Evolutionary conservation across 2,888 invertebrate species (phyloP), one percentile per base, ranked within the genome.

Genomic region (Dexiosoma caninum): DNA sequence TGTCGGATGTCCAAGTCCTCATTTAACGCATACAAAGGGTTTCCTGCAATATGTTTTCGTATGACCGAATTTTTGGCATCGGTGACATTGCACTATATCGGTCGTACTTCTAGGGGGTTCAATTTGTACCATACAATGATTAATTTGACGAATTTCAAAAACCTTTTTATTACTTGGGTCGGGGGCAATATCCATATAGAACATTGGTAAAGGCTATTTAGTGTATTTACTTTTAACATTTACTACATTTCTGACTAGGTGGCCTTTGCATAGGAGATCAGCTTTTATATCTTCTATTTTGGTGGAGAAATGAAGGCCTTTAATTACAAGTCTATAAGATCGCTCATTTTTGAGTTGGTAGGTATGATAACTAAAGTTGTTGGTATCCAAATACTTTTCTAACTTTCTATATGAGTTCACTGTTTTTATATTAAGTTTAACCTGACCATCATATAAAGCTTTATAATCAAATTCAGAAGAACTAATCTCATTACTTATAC

Each of bases 351-450:
- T 67, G 2, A 59, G n/a, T n/a, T n/a, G n/a, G n/a, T n/a, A n/a
- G n/a, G 67, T 76, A 19, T 76, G 67, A 69, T 69, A 76, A 51
- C 32, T 57, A 16, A 69, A 53, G 37, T 62, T 76, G n/a, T 62
- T 27, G 14, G 37, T 16, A 42, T 78, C 51, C 37, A 71, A 44
- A 51, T 57, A 71, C 21, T 64, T 64, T 6, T 37, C 44, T 35
- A 72, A 16, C 7, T 55, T 74, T 35, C 62, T 6, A 55, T 44
- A 72, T 21, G 55, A 55, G 3, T 72, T 55, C 4, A 74, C 27
- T 37, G 55, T 10, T 64, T 74, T 74, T 14, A 46, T 35, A 35
- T 32, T 72, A 16, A 72, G 32, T 30, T 53, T 53, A 35, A 72
- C 42, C 19, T 62, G 62, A 32, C 37, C 59, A 37, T 66, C 27